Evolutionary conservation across 2,888 invertebrate genomes (phyloP), one percentile per base, ranked within the genome.

Genomic region (Dendrolimus houi): DNA sequence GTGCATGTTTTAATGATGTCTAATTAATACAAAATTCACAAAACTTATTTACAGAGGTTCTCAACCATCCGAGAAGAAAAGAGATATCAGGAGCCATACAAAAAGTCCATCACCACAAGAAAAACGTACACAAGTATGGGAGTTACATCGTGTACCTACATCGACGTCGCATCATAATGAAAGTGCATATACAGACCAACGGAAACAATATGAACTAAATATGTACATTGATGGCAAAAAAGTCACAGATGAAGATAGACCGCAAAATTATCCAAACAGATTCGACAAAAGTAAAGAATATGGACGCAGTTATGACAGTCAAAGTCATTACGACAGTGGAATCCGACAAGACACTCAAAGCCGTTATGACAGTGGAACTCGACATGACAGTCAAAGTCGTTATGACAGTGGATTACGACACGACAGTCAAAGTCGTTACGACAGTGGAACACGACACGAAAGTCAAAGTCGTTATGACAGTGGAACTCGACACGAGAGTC

Each of bases 61-160:
- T 0, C 73, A 73, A 29, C 59, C 71, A 8, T 67, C 68, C 6
- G 86, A 81, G 7, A 81, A 73, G 54, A 78, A 70, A 56, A 69
- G 67, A 55, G 71, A 75, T 74, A 1, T 66, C 59, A 60, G 71
- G 67, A 82, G 79, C 56, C 70, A 71, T 40, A 83, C 87, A 0
- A 78, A 78, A 55, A 86, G 84, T 54, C 70, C 66, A 0, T 79
- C 87, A 2, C 85, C 81, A 0, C 62, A 58, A 41, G 74, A 72
- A 8, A 72, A 73, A 56, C 78, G 77, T 1, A 72, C 79, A 53
- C 81, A 83, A 1, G 77, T 81, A 1, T 82, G 85, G 85, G 85
- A 85, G 57, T 64, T 66, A 0, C 68, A 70, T 60, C 68, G 71
- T 54, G 73, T 75, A 3, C 60, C 66, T 9, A 47, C 47, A 10